Conservation (phyloP, 2,797 vertebrate species). For the Thalassophryne amazonica region DNA sequence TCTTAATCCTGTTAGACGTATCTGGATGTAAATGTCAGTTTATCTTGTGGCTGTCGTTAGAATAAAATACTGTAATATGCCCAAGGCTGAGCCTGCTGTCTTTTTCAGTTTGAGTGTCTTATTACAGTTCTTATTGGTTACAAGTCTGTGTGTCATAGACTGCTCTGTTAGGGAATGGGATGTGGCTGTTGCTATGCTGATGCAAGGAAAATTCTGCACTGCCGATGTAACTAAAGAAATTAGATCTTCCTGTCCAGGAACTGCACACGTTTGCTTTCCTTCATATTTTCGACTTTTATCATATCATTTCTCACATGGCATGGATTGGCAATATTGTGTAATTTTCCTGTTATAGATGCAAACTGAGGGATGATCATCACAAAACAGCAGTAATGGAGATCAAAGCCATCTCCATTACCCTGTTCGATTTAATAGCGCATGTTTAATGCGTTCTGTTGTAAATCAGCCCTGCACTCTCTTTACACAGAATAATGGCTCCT, state of each 20-base stretch:
- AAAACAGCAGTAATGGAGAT: conserved; percentile 43
- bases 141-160: conserved; percentile 69
- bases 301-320: conserved; percentile 24
- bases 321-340: conserved; percentile 2
- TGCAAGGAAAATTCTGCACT: conserved; percentile 69
- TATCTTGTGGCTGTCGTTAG: conserved; percentile 38
- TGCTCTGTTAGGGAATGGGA: conserved; percentile 69
- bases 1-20: conserved; percentile 67
- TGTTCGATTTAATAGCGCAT: conserved; percentile 51
- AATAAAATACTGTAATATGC: conserved; percentile 40
- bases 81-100: conserved; percentile 39
- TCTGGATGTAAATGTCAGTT: conserved; percentile 37
- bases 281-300: conserved; percentile 28
- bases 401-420: conserved; percentile 47
- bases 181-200: conserved; percentile 77
- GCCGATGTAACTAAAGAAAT: conserved; percentile 71
- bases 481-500: conserved; percentile 38
- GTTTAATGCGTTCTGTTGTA: conserved; percentile 34
- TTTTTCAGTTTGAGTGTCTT: conserved; percentile 49
- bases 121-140: conserved; percentile 74
- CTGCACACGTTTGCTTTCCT: conserved; percentile 43
- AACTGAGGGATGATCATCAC: conserved; percentile 1
- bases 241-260: conserved; percentile 58
- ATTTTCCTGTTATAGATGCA: conserved; percentile 23
- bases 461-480: conserved; percentile 21